Conservation (phyloP, 1,140 invertebrate genomes). For the Proctacanthus coquilletti region DNA sequence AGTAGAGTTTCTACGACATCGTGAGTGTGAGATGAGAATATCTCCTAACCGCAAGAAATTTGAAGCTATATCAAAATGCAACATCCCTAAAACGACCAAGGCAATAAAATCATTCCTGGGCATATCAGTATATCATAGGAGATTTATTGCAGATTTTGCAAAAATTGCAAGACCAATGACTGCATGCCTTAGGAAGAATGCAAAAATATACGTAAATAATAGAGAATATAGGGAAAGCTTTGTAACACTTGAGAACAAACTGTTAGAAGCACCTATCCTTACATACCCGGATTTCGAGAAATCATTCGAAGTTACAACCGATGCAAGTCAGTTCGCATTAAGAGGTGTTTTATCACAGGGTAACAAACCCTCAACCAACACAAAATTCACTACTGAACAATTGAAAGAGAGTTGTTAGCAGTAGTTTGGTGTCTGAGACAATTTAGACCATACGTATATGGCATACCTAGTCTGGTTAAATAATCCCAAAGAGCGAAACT, state of each 20-base stretch:
- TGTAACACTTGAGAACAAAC: conserved; percentile 14
- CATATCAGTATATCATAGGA: conserved; percentile 16
- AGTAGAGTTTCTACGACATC: conserved; percentile 19
- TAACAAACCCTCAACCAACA: conserved; percentile 12
- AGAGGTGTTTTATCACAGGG: conserved; percentile 24
- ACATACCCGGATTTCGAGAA: conserved; percentile 23
- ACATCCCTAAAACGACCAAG: conserved; percentile 10
- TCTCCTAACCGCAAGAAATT: conserved; percentile 10
- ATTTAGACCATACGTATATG: conserved; percentile 31
- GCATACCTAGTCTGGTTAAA: conserved; percentile 4
- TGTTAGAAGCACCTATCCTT: conserved; percentile 20
- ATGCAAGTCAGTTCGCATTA: conserved; percentile 23
- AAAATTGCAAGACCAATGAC: conserved; percentile 17
- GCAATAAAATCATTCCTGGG: conserved; percentile 17
- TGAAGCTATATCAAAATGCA: conserved; percentile 10
- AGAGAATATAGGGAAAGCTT: conserved; percentile 11
- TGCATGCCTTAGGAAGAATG: conserved; percentile 15
- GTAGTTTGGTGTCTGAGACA: conserved; percentile 30
- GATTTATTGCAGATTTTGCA: conserved; percentile 19
- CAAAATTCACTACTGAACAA: conserved; percentile 12
- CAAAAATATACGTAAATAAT: conserved; percentile 10
- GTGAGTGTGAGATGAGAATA: conserved; percentile 1
- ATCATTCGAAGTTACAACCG: conserved; percentile 26
- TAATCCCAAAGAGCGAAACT: background rate
- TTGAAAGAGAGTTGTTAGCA: conserved; percentile 14